These are phyloP conservation scores for Pseudotriccus pelzelni DNA, from an alignment of 2,797 vertebrate genomes.

Conservation along the genomic window DNA sequence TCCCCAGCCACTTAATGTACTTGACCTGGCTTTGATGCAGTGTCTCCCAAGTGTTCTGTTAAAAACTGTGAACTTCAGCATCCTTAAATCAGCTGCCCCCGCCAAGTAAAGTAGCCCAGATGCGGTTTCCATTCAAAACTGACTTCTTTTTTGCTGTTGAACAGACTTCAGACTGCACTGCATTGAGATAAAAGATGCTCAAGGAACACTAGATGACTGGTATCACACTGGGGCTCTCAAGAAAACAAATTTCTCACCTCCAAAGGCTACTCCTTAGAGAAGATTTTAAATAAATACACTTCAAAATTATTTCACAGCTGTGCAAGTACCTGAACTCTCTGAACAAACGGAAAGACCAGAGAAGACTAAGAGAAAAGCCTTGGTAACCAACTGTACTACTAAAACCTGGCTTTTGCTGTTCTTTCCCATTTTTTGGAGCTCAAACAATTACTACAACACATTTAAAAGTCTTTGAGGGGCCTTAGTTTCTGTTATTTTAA, in stretches of 20 bases:
- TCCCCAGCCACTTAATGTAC: not conserved
- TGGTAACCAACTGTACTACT: not conserved
- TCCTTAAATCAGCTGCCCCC: not conserved
- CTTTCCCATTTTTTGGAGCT: not conserved
- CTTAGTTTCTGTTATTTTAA: not conserved
- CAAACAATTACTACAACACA: not conserved
- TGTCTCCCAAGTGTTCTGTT: not conserved
- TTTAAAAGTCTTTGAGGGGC: not conserved
- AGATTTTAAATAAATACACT: not conserved
- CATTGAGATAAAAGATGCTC: not conserved
- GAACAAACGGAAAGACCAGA: not conserved
- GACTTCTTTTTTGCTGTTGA: not conserved
- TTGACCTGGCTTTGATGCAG: not conserved
- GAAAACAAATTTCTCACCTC: not conserved
- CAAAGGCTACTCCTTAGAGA: not conserved
- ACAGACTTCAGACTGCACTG: not conserved
- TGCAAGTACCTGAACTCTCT: not conserved
- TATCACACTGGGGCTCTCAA: not conserved
- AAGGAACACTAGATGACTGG: not conserved
- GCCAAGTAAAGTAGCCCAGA: not conserved
- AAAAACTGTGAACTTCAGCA: not conserved
- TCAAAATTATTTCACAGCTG: conserved; percentile 13
- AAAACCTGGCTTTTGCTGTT: not conserved
- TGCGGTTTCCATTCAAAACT: not conserved
- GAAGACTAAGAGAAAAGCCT: not conserved